Base-by-base conservation (phyloP, 92 coral and sea anemone genomes). In the Phenganax stokvisi region DNA sequence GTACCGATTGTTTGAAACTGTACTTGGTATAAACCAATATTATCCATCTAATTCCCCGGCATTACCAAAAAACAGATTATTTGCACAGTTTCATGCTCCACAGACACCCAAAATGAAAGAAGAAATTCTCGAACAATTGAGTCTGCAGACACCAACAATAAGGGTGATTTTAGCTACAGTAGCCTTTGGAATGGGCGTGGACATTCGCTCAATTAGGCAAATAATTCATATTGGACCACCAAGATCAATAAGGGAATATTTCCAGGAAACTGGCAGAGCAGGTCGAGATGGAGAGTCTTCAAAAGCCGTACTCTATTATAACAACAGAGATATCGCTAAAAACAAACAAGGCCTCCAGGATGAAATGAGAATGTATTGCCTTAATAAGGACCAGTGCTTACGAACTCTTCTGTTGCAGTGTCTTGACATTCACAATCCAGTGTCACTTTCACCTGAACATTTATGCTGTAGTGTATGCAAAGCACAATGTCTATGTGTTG, bases 191-290 rank as follows among this genome's bases (percentile, higher is more conserved):
- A 67, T 67, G 73, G 73, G 73, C 2, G 73, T 67, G 25, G 73
- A 67, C 31, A 67, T 15, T 10, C 25, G 73, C 25, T 16, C 12
- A 16, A 11, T 13, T 1, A 27, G 73, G 73, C 73, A 67, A 37
- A 28, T 67, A 16, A 67, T 67, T 15, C 73, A 67, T 27, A 67
- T 67, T 67, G 73, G 73, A 11, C 73, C 73, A 13, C 73, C 73
- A 67, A 13, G 77, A 31, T 29, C 51, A 51, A 73, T 73, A 73
- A 51, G 77, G 77, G 77, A 73, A 53, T 67, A 67, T 28, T 15
- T 73, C 57, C 77, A 73, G 27, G 77, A 73, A 73, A 73, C 77
- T 6, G 75, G 53, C 51, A 28, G 75, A 71, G 75, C 75, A 71
- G 75, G 75, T 15, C 29, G 54, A 71, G 75, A 71, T 71, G 75